Evolutionary conservation across 2,888 invertebrate species (phyloP), one percentile per base, ranked within the genome.

Genomic region (Yponomeuta evonymella): DNA sequence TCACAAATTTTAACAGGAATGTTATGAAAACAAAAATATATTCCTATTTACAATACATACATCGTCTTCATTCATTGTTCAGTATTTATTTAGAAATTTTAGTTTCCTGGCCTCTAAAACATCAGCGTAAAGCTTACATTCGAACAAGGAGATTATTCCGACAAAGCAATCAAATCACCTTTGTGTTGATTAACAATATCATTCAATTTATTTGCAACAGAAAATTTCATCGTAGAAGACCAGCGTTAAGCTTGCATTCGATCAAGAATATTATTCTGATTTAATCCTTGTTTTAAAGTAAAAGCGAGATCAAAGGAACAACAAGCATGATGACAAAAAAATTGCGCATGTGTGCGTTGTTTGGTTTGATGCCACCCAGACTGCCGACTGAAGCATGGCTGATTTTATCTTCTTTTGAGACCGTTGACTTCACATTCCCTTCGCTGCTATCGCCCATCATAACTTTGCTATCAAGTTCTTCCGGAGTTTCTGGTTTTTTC

Each of bases 1-100:
- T 82, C 86, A 86, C 87, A 86, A 43, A 48, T 23, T 15, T 43
- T 84, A 90, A 86, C 85, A 84, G 90, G 91, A 91, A 90, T 91
- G 90, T 91, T 75, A 81, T 81, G 83, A 86, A 81, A 86, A 84
- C 82, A 83, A 82, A 71, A 78, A 75, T 79, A 78, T 75, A 76
- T 48, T 75, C 76, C 73, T 87, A 89, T 88, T 83, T 89, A 89
- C 89, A 90, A 80, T 79, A 79, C 77, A 58, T 58, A 58, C 51
- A 76, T 78, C 72, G 67, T 62, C 10, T 36, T 69, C 51, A 65
- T 30, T n/a, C 23, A 65, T 65, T 48, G 30, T 58, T 43, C 43
- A 1, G 43, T 43, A 43, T 43, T 8, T 43, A 43, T 43, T 43
- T 43, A 43, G 43, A 43, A 43, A 43, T 43, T 43, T 58, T 15